phyloP scores from a whole-genome alignment of 2,113 vertebrate genomes.

The Cervus canadensis region DNA sequence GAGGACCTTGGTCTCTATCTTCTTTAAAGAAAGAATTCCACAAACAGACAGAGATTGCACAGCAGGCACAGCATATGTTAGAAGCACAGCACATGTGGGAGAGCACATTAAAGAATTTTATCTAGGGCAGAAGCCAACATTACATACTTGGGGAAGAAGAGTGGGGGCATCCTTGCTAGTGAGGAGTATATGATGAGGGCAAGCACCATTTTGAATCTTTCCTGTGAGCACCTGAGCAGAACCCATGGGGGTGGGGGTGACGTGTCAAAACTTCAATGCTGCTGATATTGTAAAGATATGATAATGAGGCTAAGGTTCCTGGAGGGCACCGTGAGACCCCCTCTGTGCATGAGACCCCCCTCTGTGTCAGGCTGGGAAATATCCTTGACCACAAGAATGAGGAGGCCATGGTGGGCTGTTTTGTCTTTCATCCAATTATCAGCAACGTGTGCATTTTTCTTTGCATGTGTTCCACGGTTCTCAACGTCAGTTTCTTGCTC shows the following conservation, averaged over 20 bases:
- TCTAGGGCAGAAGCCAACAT: not conserved
- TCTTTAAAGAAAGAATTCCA: not conserved
- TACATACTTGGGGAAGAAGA: not conserved
- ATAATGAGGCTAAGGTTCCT: not conserved
- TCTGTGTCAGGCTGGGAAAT: not conserved
- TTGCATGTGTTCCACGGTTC: not conserved
- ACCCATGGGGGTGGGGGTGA: not conserved
- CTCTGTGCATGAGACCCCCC: not conserved
- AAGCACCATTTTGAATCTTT: not conserved
- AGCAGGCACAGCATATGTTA: not conserved
- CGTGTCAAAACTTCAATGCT: not conserved
- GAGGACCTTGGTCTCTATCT: not conserved
- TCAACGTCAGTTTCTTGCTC: not conserved
- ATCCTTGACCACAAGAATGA: not conserved
- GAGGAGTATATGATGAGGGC: not conserved
- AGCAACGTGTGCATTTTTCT: not conserved
- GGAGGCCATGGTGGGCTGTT: not conserved
- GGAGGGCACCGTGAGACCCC: not conserved
- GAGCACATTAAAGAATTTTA: not conserved
- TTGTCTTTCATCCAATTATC: not conserved
- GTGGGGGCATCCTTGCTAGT: not conserved
- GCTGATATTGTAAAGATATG: not conserved
- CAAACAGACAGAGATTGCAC: not conserved
- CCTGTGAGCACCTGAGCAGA: not conserved
- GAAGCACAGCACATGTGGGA: not conserved